A percentile compares a stretch with the other conserved stretches of the same genome.
phyloP scores from a whole-genome alignment of 2,797 vertebrate species.

The Poeciliopsis infans region DNA sequence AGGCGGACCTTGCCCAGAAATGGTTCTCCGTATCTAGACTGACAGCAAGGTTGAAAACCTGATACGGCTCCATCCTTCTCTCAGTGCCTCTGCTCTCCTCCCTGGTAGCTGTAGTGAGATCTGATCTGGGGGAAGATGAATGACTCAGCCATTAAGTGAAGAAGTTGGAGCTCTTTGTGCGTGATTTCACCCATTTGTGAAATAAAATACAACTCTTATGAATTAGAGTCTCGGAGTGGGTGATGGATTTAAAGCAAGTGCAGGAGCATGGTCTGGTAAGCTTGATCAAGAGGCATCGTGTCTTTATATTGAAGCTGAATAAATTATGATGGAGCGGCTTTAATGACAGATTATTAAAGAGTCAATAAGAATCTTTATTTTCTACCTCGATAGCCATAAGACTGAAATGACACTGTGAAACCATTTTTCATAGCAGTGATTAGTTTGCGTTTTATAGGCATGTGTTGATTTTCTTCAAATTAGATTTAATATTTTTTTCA shows the following conservation, averaged over 20 bases:
- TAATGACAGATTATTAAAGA: neutral
- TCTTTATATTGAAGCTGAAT: neutral
- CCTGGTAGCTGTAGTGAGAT: constrained; percentile 50
- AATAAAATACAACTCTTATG: constrained; percentile 35
- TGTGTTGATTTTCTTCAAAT: neutral
- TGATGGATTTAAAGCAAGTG: constrained; percentile 19
- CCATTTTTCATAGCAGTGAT: neutral
- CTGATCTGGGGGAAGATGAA: constrained; percentile 59
- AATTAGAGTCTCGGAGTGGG: constrained; percentile 16
- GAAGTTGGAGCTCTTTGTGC: constrained; percentile 47
- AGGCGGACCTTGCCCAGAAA: constrained; percentile 59
- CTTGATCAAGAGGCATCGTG: neutral
- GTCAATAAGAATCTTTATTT: neutral
- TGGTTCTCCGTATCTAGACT: constrained; percentile 53
- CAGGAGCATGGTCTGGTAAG: neutral
- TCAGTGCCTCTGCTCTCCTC: constrained; percentile 24
- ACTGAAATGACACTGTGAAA: neutral
- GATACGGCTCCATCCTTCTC: constrained; percentile 60
- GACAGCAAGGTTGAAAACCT: constrained; percentile 58
- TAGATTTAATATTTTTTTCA: neutral
- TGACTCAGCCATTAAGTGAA: constrained; percentile 63
- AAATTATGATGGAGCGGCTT: neutral
- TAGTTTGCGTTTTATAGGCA: neutral
- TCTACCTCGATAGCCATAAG: neutral
- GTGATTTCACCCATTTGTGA: constrained; percentile 53